Percentiles rank a stretch among this genome's conserved stretches.
Conservation (phyloP, 2,797 vertebrate genomes). For the Notolabrus celidotus region DNA sequence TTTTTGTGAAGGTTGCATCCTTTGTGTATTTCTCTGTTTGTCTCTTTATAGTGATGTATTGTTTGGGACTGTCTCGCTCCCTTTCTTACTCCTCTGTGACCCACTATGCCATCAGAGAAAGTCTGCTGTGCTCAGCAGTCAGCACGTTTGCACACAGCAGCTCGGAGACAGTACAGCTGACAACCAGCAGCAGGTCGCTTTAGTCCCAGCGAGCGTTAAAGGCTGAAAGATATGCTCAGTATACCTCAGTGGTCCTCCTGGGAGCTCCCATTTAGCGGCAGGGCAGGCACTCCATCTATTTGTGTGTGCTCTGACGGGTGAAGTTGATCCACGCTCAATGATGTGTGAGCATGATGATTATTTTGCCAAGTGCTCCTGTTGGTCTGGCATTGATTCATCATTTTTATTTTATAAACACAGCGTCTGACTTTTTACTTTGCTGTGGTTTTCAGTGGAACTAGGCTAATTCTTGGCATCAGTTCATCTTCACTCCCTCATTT, state of each 20-base stretch:
- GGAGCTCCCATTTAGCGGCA: constrained; percentile 67
- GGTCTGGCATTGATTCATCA: constrained; percentile 48
- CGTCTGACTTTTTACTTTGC: constrained; percentile 11
- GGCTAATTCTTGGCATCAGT: no score
- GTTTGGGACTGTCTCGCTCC: constrained; percentile 57
- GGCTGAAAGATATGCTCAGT: constrained; percentile 65
- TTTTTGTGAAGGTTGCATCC: constrained; percentile 26
- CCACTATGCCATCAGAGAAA: constrained; percentile 68
- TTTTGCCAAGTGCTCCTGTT: constrained; percentile 55
- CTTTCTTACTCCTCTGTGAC: constrained; percentile 72
- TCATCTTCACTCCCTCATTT: no score
- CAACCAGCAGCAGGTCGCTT: constrained; percentile 70
- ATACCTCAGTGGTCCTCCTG: constrained; percentile 66
- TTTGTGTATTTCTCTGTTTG: constrained; percentile 15
- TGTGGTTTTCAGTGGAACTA: constrained; percentile 1
- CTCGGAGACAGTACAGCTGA: constrained; percentile 67
- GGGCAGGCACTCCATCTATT: constrained; percentile 54
- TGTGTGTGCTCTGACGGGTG: constrained; percentile 57
- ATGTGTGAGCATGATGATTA: constrained; percentile 62
- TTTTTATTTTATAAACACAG: constrained; percentile 35
- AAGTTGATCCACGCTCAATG: constrained; percentile 68
- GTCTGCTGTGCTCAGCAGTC: constrained; percentile 77
- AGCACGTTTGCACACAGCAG: constrained; percentile 64
- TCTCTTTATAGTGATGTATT: constrained; percentile 60
- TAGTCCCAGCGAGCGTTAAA: constrained; percentile 69